These are phyloP conservation scores for Drosophila lowei DNA, from an alignment of 1,140 invertebrate species.

Conservation along the genomic window DNA sequence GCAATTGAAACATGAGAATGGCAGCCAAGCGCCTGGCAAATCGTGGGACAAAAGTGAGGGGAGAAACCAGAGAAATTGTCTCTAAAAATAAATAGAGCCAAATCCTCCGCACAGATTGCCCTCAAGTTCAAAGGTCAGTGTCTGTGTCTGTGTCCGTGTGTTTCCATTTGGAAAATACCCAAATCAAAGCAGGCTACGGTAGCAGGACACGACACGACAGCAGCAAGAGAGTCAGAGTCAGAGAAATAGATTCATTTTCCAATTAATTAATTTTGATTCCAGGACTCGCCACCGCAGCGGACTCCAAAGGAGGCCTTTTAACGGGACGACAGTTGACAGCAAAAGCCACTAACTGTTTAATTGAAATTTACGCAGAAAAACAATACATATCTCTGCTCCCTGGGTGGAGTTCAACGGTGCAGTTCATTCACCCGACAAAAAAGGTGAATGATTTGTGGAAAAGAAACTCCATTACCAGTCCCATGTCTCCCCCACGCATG, in stretches of 20 bases:
- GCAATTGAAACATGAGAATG: slow-evolving; percentile 51
- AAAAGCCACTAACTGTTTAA: slow-evolving; percentile 71
- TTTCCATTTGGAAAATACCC: slow-evolving; percentile 43
- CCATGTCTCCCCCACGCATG: slow-evolving; percentile 8
- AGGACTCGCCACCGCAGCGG: slow-evolving; percentile 21
- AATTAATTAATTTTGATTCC: slow-evolving; percentile 77
- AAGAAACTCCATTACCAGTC: slow-evolving; percentile 8
- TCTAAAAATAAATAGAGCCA: slow-evolving; percentile 44
- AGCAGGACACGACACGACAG: slow-evolving; percentile 10
- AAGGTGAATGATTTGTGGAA: slow-evolving; percentile 21
- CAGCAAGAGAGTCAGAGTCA: slow-evolving; percentile 3
- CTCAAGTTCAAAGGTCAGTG: slow-evolving; percentile 41
- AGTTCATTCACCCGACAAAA: slow-evolving; percentile 19
- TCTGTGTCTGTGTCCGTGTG: slow-evolving; percentile 24
- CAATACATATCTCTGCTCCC: slow-evolving; percentile 33
- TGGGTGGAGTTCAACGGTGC: slow-evolving; percentile 16
- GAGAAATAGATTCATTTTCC: slow-evolving; percentile 66
- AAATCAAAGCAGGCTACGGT: slow-evolving; percentile 32
- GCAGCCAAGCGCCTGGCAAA: slow-evolving; percentile 52
- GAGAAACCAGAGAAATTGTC: slow-evolving; percentile 17
- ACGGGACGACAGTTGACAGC: slow-evolving; percentile 61
- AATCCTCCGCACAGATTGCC: slow-evolving; percentile 20
- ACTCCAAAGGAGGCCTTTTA: slow-evolving; percentile 40
- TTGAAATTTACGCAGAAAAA: slow-evolving; percentile 63
- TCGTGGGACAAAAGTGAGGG: slow-evolving; percentile 20